Conservation (phyloP, 2,113 vertebrate genomes). For the Erinaceus europaeus region DNA sequence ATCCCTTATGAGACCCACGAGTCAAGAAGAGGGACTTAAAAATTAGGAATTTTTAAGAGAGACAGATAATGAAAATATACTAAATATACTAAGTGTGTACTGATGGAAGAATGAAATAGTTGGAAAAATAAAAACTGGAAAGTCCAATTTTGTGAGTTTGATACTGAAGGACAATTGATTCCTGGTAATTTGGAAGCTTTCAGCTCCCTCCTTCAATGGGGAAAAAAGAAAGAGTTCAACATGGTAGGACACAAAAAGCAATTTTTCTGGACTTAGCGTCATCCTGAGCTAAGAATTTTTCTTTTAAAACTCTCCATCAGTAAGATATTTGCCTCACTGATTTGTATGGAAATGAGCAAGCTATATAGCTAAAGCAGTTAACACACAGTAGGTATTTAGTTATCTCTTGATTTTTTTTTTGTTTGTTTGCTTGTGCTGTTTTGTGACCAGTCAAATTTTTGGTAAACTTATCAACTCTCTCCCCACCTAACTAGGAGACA, state of each 20-base stretch:
- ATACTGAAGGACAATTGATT: too few relatives aligned
- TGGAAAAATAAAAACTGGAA: neutral
- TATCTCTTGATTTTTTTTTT: neutral
- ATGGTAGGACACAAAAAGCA: rapidly evolving
- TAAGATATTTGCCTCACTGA: neutral
- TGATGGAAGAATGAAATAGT: neutral
- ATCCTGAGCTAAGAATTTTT: too few relatives aligned
- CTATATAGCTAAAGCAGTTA: neutral
- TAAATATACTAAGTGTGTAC: neutral
- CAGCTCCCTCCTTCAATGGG: too few relatives aligned
- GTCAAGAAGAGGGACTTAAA: too few relatives aligned
- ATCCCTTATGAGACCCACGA: neutral
- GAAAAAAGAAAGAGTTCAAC: neutral
- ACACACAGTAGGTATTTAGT: neutral
- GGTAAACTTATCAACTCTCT: neutral
- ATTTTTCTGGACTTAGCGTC: too few relatives aligned
- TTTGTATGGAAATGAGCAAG: neutral
- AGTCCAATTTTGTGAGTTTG: too few relatives aligned
- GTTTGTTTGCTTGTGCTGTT: neutral
- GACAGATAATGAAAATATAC: neutral
- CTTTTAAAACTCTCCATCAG: too few relatives aligned
- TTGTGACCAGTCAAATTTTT: neutral
- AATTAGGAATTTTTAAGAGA: neutral
- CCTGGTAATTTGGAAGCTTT: too few relatives aligned
- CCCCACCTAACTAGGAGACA: neutral